These are phyloP conservation scores for Zaprionus gabonicus DNA, from an alignment of 1,140 invertebrate species.

Conservation along the genomic window DNA sequence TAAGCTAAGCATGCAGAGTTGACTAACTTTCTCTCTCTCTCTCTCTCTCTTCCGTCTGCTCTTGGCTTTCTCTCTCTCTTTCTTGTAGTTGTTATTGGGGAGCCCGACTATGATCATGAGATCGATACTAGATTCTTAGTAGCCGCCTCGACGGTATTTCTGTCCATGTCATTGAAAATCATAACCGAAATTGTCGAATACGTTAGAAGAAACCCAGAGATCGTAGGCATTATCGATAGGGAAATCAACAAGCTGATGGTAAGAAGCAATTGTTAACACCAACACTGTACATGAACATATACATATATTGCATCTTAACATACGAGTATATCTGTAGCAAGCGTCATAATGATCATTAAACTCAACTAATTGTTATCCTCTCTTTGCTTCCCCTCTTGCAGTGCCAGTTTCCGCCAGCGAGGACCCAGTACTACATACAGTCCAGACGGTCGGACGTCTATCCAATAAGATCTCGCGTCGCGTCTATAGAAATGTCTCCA, in stretches of 20 bases:
- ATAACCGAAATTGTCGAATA: slow-evolving; percentile 82
- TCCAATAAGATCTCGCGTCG: slow-evolving; percentile 89
- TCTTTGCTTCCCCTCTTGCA: slow-evolving; percentile 48
- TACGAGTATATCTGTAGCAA: background rate
- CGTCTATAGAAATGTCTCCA: slow-evolving; percentile 87
- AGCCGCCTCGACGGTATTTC: slow-evolving; percentile 83
- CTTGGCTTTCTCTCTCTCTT: slow-evolving; percentile 24
- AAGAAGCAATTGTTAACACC: slow-evolving; percentile 43
- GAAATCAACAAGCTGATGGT: slow-evolving; percentile 83
- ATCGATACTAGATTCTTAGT: slow-evolving; percentile 82
- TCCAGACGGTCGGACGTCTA: slow-evolving; percentile 89
- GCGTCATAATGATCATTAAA: background rate
- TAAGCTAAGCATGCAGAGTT: slow-evolving; percentile 25
- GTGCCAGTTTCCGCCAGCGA: slow-evolving; percentile 86
- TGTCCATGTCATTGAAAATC: slow-evolving; percentile 83
- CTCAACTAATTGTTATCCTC: background rate
- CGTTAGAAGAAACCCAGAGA: slow-evolving; percentile 83
- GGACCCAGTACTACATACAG: slow-evolving; percentile 88
- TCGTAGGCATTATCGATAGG: slow-evolving; percentile 81
- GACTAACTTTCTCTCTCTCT: slow-evolving; percentile 56
- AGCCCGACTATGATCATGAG: slow-evolving; percentile 73
- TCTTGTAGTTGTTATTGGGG: slow-evolving; percentile 70
- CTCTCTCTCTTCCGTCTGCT: slow-evolving; percentile 45
- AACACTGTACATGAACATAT: background rate
- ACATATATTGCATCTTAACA: background rate